Evolutionary conservation across 2,888 invertebrate genomes (phyloP).

Genomic region (Rambutsinella grinnellia): DNA sequence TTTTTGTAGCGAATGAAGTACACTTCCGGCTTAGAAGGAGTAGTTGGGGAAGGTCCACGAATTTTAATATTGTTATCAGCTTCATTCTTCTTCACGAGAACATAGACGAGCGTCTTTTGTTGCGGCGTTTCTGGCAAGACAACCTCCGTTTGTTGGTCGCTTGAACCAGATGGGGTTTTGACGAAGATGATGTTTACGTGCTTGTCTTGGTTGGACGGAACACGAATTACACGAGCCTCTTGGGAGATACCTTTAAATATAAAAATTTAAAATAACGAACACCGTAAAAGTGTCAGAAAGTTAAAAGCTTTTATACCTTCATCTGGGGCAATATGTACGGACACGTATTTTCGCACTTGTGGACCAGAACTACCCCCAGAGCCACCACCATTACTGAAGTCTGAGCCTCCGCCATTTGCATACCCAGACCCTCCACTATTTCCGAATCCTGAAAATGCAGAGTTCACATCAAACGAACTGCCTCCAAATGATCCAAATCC

Average conservation of each 20-base stretch:
- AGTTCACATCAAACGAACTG: constrained; percentile 1
- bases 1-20: constrained; percentile 47
- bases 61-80: constrained; percentile 33
- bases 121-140: constrained; percentile 39
- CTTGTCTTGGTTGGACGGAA: constrained; percentile 45
- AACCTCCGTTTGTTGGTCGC: constrained; percentile 45
- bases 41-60: constrained; percentile 6
- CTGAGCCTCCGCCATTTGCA: constrained; percentile 16
- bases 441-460: too few relatives aligned
- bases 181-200: constrained; percentile 53
- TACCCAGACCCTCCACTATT: constrained; percentile 17
- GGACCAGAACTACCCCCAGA: constrained; percentile 8
- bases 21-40: constrained; percentile 47
- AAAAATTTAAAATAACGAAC: not conserved
- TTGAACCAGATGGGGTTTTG: constrained; percentile 33
- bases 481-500: constrained; percentile 3
- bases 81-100: constrained; percentile 37
- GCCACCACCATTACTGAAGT: constrained; percentile 10
- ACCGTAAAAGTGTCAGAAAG: not conserved
- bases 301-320: constrained; percentile 11
- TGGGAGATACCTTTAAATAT: constrained; percentile 12
- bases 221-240: constrained; percentile 36
- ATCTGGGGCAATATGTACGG: constrained; percentile 44
- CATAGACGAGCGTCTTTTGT: constrained; percentile 46
- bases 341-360: constrained; percentile 40